Evolutionary conservation across 2,888 invertebrate genomes (phyloP), one percentile per base, ranked within the genome.

Genomic region (Poecilobothrus nobilitatus): DNA sequence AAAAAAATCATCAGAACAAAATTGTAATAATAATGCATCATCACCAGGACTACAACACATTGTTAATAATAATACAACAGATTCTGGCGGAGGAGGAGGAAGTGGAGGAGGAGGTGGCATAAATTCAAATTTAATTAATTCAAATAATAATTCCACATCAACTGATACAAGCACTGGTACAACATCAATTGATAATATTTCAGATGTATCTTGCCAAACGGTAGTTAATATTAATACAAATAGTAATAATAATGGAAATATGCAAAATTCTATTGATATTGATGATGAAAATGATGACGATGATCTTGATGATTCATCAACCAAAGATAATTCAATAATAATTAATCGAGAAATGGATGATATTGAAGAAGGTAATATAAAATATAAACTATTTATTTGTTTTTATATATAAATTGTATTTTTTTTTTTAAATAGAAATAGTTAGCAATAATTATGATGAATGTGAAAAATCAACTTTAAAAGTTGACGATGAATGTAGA

Each of bases 171-270:
- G 22, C 62, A 66, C 21, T 20, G 70, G 70, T 27, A 72, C 72
- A 70, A 72, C 73, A 71, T 71, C 75, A 33, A 71, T 71, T n/a
- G 78, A 78, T 65, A 73, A 74, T 22, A 72, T 76, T 65, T 74
- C 76, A 4, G 78, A 78, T 70, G 69, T 71, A n/a, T 76, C 76
- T 27, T 75, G 76, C 9, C 77, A 78, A 73, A 77, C 76, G 37
- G 69, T 74, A 62, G 73, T 76, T 34, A 68, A 68, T 61, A 68
- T 67, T 20, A 68, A 67, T n/a, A 61, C 22, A 44, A 20, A 62
- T 67, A 68, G 66, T 70, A 67, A 64, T 53, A 44, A 44, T 66
- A 68, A 66, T n/a, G 66, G 68, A 65, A 68, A 66, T 41, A 67
- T 64, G 63, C 41, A 68, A 66, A 63, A 66, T 18, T 65, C 20